Conservation (phyloP, 2,797 vertebrate genomes). For the Nannoperca obscura region DNA sequence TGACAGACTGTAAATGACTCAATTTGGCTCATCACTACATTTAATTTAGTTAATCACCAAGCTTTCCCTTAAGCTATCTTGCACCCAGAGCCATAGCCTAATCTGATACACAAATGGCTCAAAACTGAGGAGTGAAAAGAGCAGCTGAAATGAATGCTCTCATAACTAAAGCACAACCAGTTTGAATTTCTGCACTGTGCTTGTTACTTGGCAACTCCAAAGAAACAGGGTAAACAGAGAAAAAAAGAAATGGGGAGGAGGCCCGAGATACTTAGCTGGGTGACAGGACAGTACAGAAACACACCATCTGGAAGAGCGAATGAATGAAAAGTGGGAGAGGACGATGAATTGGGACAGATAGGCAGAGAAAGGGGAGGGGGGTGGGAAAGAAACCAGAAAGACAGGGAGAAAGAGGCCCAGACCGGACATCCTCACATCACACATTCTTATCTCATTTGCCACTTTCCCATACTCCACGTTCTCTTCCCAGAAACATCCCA, state of each 20-base stretch:
- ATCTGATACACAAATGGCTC: slow-evolving; percentile 44
- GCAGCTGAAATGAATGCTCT: slow-evolving; percentile 56
- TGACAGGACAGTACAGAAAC: slow-evolving; percentile 52
- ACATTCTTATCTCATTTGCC: slow-evolving; percentile 77
- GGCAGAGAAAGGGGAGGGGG: slow-evolving; percentile 15
- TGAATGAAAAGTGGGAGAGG: slow-evolving; percentile 39
- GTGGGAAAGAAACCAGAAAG: slow-evolving; percentile 25
- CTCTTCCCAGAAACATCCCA: slow-evolving; percentile 35
- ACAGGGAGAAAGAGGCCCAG: slow-evolving; percentile 33
- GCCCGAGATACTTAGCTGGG: slow-evolving; percentile 46
- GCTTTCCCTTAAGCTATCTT: slow-evolving; percentile 42
- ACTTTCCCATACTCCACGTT: slow-evolving; percentile 36
- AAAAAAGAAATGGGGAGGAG: slow-evolving; percentile 33
- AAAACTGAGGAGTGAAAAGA: slow-evolving; percentile 32
- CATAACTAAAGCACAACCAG: slow-evolving; percentile 65
- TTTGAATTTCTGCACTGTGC: slow-evolving; percentile 58
- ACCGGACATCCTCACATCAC: slow-evolving; percentile 65
- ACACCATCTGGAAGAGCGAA: slow-evolving; percentile 65
- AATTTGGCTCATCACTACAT: slow-evolving; percentile 52
- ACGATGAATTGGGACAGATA: slow-evolving; percentile 41
- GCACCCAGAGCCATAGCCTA: slow-evolving; percentile 36
- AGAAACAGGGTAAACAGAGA: slow-evolving; percentile 68
- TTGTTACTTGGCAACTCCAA: slow-evolving; percentile 74
- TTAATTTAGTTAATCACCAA: slow-evolving; percentile 59
- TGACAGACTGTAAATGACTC: slow-evolving; percentile 49